A percentile compares a stretch with the other conserved stretches of the same genome.
Evolutionary conservation across 1,140 invertebrate species (phyloP).

Genomic region (Apocrypta bakeri): DNA sequence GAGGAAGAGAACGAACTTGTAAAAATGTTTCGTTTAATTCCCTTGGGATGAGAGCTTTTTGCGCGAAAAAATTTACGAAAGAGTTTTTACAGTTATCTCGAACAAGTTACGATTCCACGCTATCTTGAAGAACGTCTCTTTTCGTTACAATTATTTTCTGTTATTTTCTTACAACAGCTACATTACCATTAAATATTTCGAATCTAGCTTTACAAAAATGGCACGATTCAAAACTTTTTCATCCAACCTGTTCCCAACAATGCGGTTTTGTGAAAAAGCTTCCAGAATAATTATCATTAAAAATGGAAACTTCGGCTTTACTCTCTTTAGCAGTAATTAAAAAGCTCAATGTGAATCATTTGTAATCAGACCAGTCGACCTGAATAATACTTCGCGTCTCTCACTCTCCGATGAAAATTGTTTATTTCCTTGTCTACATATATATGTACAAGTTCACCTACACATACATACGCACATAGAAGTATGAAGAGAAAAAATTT

Average conservation of each 20-base stretch:
- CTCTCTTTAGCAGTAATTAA: not conserved
- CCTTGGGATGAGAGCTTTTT: not conserved
- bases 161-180: no score
- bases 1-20: not conserved
- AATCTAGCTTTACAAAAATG: no score
- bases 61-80: no score
- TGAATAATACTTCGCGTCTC: not conserved
- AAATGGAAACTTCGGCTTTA: not conserved
- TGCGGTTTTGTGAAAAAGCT: no score
- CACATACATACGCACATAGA: not conserved
- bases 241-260: no score
- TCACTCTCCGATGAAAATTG: not conserved
- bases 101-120: not conserved
- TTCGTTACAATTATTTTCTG: no score
- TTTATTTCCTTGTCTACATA: not conserved
- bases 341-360: not conserved
- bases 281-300: not conserved
- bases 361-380: not conserved
- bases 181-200: no score
- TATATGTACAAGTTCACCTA: no score
- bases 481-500: conserved; percentile 4
- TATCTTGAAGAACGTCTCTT: no score
- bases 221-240: no score
- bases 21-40: not conserved
- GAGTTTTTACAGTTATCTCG: not conserved